Conservation (phyloP, 2,888 invertebrate species). For the Bhutanitis thaidina region DNA sequence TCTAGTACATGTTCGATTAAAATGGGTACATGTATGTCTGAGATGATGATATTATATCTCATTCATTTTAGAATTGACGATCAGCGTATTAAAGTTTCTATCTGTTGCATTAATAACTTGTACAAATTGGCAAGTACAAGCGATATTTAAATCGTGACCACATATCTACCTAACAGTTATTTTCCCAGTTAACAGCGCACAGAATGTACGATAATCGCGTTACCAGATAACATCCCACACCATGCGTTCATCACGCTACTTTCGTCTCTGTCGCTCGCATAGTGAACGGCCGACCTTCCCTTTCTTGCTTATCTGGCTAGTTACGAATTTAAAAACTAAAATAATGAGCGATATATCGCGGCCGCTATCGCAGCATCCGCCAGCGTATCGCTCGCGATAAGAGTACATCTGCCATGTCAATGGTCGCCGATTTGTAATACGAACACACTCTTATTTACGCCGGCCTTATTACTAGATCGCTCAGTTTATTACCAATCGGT, state of each 20-base stretch:
- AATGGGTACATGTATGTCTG: too few relatives aligned
- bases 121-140: background rate
- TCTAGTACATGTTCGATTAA: too few relatives aligned
- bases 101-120: background rate
- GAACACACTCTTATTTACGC: constrained; percentile 18
- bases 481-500: constrained; percentile 14
- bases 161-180: constrained; percentile 31
- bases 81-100: too few relatives aligned
- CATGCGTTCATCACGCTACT: constrained; percentile 61
- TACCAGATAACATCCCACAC: constrained; percentile 37
- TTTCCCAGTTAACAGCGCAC: constrained; percentile 26
- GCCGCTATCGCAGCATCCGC: constrained; percentile 61
- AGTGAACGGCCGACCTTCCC: constrained; percentile 36
- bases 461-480: constrained; percentile 14
- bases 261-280: constrained; percentile 44
- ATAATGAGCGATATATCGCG: constrained; percentile 51
- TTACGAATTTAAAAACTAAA: constrained; percentile 64
- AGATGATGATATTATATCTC: too few relatives aligned
- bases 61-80: too few relatives aligned
- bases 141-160: constrained; percentile 23
- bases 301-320: constrained; percentile 45
- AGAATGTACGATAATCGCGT: constrained; percentile 30
- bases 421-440: constrained; percentile 39
- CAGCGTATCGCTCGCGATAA: constrained; percentile 52
- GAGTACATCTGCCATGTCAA: constrained; percentile 56